phyloP scores from a whole-genome alignment of 2,797 vertebrate genomes.

The Esox lucius region DNA sequence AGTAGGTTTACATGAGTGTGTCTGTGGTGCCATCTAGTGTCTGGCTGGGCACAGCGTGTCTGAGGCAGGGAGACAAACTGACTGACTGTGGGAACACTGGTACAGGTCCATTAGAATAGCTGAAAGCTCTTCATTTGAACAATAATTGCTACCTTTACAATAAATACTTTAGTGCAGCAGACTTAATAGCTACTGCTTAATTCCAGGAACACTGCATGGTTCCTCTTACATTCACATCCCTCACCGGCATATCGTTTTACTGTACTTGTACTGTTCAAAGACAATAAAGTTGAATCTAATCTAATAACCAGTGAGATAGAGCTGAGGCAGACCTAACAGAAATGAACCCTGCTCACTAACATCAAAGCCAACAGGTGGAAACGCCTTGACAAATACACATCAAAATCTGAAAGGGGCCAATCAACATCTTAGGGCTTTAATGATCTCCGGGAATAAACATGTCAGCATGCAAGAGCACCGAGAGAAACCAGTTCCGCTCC shows the following conservation, averaged over 20 bases:
- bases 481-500: constrained; percentile 41
- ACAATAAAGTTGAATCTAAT: background rate
- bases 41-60: constrained; percentile 18
- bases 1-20: constrained; percentile 28
- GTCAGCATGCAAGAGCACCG: constrained; percentile 25
- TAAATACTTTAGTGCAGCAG: too few relatives aligned
- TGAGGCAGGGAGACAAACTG: background rate
- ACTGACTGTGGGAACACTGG: background rate
- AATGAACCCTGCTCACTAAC: constrained; percentile 26
- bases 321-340: constrained; percentile 15
- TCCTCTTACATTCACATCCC: too few relatives aligned
- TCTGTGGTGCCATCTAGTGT: constrained; percentile 68
- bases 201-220: too few relatives aligned
- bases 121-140: background rate
- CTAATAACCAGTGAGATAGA: background rate
- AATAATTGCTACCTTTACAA: background rate
- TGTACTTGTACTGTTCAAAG: too few relatives aligned
- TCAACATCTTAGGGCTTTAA: constrained; percentile 54
- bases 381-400: constrained; percentile 44
- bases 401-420: constrained; percentile 42
- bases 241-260: too few relatives aligned
- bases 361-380: constrained; percentile 57
- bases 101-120: background rate
- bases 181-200: too few relatives aligned
- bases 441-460: constrained; percentile 60